Conservation (phyloP, 2,888 invertebrate genomes). For the Nephrotoma guestfalica region DNA sequence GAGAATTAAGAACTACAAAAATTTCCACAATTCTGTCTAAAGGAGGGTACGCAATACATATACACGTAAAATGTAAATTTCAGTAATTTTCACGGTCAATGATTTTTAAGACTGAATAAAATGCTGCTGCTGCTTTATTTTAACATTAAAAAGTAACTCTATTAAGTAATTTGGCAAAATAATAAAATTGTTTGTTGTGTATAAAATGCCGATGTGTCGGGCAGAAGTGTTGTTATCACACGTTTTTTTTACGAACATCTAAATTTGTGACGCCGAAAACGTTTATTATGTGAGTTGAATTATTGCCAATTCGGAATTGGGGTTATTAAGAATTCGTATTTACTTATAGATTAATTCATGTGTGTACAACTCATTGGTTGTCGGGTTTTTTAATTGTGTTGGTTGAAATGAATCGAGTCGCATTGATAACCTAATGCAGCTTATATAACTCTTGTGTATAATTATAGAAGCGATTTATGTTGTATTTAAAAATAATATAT, state of each 20-base stretch:
- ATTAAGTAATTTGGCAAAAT: neutral
- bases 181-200: neutral
- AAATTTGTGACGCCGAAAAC: neutral
- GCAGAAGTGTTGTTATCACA: neutral
- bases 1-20: neutral
- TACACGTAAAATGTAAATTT: neutral
- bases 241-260: neutral
- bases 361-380: neutral
- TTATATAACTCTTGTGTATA: neutral
- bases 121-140: neutral
- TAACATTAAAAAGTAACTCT: neutral
- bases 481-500: neutral
- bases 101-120: neutral
- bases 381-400: no score
- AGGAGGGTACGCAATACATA: neutral
- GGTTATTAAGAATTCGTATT: neutral
- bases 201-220: neutral
- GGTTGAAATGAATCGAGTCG: neutral
- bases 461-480: neutral
- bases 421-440: neutral
- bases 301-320: neutral
- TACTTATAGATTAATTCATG: neutral
- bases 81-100: neutral
- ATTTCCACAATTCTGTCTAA: neutral
- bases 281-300: neutral